Evolutionary conservation across 2,113 vertebrate species (phyloP), one percentile per base, ranked within the genome.

Genomic region (Rhagologus leucostigma): DNA sequence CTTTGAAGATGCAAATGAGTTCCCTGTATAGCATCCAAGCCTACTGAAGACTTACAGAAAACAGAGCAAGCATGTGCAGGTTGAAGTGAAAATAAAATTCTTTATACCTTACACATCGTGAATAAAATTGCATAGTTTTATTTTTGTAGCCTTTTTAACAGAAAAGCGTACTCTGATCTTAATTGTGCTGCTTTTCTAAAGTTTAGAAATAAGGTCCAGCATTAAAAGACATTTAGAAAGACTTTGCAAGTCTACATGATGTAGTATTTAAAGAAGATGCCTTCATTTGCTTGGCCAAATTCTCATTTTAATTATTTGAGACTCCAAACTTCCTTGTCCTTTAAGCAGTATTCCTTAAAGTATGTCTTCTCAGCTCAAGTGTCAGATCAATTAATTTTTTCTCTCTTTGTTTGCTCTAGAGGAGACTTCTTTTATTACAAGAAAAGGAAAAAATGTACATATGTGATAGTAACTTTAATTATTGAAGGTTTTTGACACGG

Each of bases 331-430:
- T 95, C 88, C 87, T 83, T 89, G 84, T 84, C 90, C 73, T 96
- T 96, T 92, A 95, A 94, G 68, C 80, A 56, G 16, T 69, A 88
- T 94, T 97, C 87, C 95, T 96, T 97, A 93, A 87, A 95, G 86
- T 90, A 71, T 35, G 80, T 97, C 97, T 97, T 96, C 95, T 95
- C 22, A 70, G 90, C 95, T 96, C 94, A 97, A 96, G 91, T 96
- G 96, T 95, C 96, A 97, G 94, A 90, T 92, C 95, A 97, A 98
- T 98, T 97, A 97, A 74, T 95, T 97, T 97, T 94, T 97, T 95
- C 87, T 93, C 75, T 96, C 94, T 97, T 90, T 97, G 93, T 97
- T 98, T 97, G 92, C 96, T 97, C 92, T 95, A 78, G 95, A 97
- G 95, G 71, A 97, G 95, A 96, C 88, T 95, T 94, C 96, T 97